Percentiles rank a stretch among this genome's conserved stretches.
Evolutionary conservation across 92 coral and sea anemone genomes (phyloP).

Genomic region (Bergia sp.): DNA sequence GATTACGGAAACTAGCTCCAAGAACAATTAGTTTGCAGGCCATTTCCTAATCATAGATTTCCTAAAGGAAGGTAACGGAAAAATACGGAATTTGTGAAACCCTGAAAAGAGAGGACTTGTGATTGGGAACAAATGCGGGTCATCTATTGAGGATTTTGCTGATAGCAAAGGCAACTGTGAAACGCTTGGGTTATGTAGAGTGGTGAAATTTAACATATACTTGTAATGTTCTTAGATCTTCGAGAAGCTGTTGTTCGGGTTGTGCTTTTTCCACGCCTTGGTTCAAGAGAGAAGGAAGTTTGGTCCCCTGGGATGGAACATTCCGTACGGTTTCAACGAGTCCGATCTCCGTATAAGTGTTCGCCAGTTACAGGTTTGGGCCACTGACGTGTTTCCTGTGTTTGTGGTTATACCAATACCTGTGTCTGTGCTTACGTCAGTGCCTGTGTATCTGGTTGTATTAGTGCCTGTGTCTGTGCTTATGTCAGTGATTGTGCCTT

Average conservation of each 20-base stretch:
- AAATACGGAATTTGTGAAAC: too few relatives aligned
- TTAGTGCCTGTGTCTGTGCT: not conserved
- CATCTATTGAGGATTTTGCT: not conserved
- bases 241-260: constrained; percentile 95
- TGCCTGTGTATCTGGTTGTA: not conserved
- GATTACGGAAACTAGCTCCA: too few relatives aligned
- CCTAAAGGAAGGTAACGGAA: too few relatives aligned
- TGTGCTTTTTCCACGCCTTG: constrained; percentile 98
- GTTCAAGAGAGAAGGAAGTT: constrained; percentile 98
- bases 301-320: constrained; percentile 99
- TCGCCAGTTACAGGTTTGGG: constrained; percentile 89
- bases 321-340: constrained; percentile 99
- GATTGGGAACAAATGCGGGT: too few relatives aligned
- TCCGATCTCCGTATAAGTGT: constrained; percentile 97
- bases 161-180: not conserved
- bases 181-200: not conserved
- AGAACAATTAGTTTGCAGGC: too few relatives aligned
- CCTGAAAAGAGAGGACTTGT: too few relatives aligned
- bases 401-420: too few relatives aligned
- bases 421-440: not conserved
- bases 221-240: constrained; percentile 64
- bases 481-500: not conserved
- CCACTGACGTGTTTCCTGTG: not conserved
- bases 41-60: too few relatives aligned
- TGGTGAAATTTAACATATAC: not conserved